Base-by-base conservation (phyloP, 35 echinoderm and acorn worm species). In the Diadema setosum region DNA sequence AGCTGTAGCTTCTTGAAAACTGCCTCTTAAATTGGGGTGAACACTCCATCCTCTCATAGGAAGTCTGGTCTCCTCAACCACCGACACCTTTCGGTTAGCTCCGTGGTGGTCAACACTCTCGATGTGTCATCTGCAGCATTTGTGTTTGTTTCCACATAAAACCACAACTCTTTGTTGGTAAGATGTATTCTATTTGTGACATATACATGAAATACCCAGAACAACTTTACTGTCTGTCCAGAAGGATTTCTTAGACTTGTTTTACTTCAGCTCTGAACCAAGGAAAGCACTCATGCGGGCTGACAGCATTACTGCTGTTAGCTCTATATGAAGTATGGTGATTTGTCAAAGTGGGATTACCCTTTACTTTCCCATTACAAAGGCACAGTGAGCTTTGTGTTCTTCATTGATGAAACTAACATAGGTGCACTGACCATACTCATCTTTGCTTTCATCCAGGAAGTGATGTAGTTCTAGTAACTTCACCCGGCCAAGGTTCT, bases 181-280 rank as follows among this genome's bases (percentile, higher is more conserved):
- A 27, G 60, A 26, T 58, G 58, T 5, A 95, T 64, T 23, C 93
- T 65, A 48, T 93, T 93, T 12, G 89, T 58, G 31, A 95, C 44
- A 27, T 87, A 90, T 9, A 49, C 80, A 5, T 85, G 65, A 42
- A 70, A 94, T 36, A 16, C 61, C 75, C 9, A 95, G 84, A 2
- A 95, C 89, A 30, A 76, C 26, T 37, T 80, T 91, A 78, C 88
- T 91, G 45, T 95, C 93, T 41, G 93, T 95, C 70, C 84, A 95
- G 48, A 87, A 91, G 59, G 21, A 86, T 20, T 87, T 63, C 2
- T 32, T 39, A 21, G 70, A 43, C n/a, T 48, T 26, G 24, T 65
- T 45, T 14, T 43, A 35, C 9, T 82, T 64, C 33, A 95, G n/a
- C 15, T 95, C 88, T n/a, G 59, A 63, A 16, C 64, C 42, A 4